Base-by-base conservation (phyloP, 2,888 invertebrate species). In the Drosophila ustulata region DNA sequence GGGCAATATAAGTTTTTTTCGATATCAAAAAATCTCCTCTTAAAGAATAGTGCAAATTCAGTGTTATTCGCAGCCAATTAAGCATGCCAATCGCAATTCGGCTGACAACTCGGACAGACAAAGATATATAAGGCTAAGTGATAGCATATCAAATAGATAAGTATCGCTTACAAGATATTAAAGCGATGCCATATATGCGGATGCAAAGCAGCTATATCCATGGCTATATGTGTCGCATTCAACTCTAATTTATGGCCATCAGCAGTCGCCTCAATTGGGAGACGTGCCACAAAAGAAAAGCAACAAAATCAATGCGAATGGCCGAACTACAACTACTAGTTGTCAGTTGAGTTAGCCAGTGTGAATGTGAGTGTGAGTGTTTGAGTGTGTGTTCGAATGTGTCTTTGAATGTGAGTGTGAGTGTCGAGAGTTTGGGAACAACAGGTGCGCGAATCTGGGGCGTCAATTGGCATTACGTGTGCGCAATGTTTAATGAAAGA, bases 381-480 rank as follows among this genome's bases (percentile, higher is more conserved):
- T n/a, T 51, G 11, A 18, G 23, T 30, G 32, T 43, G 23, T 13
- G 45, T 30, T 23, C 18, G 18, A 18, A 18, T 18, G 18, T 18
- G 18, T 18, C 18, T 18, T 18, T 18, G 18, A 18, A 18, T 18
- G 18, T 18, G 18, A 18, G 18, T 18, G 18, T 18, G 18, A 18
- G 18, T 1, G 18, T 18, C 18, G 18, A 18, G 8, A 25, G n/a
- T 45, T 23, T 61, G 37, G 39, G 39, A 41, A 75, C 82, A 84
- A 87, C 88, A 82, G 82, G 88, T 82, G 82, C 69, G 69, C 77
- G 80, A 84, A 83, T 82, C 88, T 88, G 82, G 85, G 75, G 80
- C 88, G 88, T 88, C 82, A 82, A 82, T 82, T 78, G 82, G 78
- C 69, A 71, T 73, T 87, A 82, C 82, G 82, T 82, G 82, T 75